A percentile compares a stretch with the other conserved stretches of the same genome.
phyloP scores from a whole-genome alignment of 2,797 vertebrate species.

The Parotocinclus haroldoi region DNA sequence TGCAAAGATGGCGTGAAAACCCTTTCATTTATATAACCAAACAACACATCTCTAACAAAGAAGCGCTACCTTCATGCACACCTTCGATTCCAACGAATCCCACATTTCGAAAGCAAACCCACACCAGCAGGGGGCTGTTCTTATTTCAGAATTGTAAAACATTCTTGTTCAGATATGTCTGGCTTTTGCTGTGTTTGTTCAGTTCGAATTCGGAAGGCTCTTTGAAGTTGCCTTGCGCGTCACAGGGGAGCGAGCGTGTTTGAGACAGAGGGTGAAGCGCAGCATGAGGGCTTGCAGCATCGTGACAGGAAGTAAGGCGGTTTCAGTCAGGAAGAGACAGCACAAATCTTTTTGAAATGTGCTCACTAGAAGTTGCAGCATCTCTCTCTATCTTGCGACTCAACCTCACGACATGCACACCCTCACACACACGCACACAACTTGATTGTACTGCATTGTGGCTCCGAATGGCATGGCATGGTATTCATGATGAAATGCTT shows the following conservation, averaged over 20 bases:
- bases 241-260: neutral
- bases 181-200: neutral
- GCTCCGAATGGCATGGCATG: too few relatives aligned
- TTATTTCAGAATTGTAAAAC: neutral
- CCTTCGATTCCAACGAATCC: too few relatives aligned
- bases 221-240: conserved; percentile 25
- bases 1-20: too few relatives aligned
- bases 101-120: too few relatives aligned
- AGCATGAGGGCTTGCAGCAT: conserved; percentile 17
- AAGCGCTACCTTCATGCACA: too few relatives aligned
- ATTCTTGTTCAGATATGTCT: neutral
- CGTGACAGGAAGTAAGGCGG: conserved; percentile 37
- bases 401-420: neutral
- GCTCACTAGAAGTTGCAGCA: neutral
- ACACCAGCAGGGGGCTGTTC: neutral
- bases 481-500: too few relatives aligned
- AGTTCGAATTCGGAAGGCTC: conserved; percentile 7
- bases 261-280: conserved; percentile 5
- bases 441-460: too few relatives aligned
- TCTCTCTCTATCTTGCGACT: neutral
- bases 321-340: conserved; percentile 38
- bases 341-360: conserved; percentile 32
- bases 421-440: too few relatives aligned
- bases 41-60: too few relatives aligned
- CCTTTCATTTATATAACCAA: too few relatives aligned